phyloP scores from a whole-genome alignment of 2,797 vertebrate species.

The Emys orbicularis region DNA sequence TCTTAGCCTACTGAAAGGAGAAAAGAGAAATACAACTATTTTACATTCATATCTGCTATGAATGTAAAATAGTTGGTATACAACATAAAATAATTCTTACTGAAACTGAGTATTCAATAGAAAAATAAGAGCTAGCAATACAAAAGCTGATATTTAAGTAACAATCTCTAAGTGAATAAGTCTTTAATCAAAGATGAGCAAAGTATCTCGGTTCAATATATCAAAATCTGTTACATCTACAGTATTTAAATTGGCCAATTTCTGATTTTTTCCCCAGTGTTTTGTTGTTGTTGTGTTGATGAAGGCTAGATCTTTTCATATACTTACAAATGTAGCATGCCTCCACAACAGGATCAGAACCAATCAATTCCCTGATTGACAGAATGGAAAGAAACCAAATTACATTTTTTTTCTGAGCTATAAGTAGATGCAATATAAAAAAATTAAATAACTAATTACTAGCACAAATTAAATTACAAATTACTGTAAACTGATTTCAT shows the following conservation, averaged over 20 bases:
- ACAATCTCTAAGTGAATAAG: background rate
- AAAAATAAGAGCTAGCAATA: background rate
- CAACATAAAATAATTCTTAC: background rate
- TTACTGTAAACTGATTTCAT: background rate
- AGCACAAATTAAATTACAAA: background rate
- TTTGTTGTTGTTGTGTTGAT: background rate
- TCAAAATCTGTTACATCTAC: background rate
- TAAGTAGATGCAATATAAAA: background rate
- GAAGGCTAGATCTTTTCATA: background rate
- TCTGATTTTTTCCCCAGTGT: background rate
- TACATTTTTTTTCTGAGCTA: background rate
- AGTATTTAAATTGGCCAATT: background rate
- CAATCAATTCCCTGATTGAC: background rate
- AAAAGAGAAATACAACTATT: background rate
- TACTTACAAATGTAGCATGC: background rate
- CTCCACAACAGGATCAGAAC: background rate
- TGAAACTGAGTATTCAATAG: background rate
- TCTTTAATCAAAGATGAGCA: background rate
- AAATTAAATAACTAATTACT: background rate
- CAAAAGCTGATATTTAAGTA: background rate
- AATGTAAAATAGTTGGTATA: slow-evolving; percentile 13
- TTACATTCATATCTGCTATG: background rate
- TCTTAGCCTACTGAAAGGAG: background rate
- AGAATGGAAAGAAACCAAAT: background rate
- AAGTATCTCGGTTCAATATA: background rate